Conservation (phyloP, 2,797 vertebrate genomes). For the Taeniopygia guttata region DNA sequence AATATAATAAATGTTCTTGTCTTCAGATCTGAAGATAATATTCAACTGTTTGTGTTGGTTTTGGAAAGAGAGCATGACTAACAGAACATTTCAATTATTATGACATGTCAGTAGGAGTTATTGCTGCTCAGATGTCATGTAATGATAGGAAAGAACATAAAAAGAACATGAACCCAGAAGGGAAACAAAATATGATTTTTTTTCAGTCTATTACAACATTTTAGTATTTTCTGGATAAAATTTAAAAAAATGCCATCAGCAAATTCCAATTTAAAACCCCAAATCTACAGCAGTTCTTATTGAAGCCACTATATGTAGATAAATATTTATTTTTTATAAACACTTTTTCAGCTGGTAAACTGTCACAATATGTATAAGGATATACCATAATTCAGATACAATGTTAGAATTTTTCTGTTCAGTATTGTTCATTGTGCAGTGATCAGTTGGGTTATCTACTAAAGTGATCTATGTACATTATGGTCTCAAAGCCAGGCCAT, state of each 20-base stretch:
- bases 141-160: background rate
- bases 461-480: background rate
- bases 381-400: background rate
- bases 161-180: background rate
- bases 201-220: background rate
- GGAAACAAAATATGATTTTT: background rate
- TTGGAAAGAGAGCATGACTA: background rate
- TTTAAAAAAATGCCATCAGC: background rate
- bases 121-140: background rate
- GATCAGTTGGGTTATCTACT: background rate
- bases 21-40: background rate
- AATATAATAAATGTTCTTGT: background rate
- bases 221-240: background rate
- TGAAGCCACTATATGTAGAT: background rate
- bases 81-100: background rate
- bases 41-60: background rate
- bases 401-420: background rate
- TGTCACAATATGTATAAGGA: no score
- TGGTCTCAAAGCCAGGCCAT: background rate
- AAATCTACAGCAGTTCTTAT: background rate
- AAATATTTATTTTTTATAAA: background rate
- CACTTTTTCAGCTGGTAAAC: background rate
- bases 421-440: background rate
- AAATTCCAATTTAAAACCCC: background rate
- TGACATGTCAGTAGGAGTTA: background rate